These are phyloP conservation scores for Endotricha flammealis DNA, from an alignment of 2,888 invertebrate species.

Conservation along the genomic window DNA sequence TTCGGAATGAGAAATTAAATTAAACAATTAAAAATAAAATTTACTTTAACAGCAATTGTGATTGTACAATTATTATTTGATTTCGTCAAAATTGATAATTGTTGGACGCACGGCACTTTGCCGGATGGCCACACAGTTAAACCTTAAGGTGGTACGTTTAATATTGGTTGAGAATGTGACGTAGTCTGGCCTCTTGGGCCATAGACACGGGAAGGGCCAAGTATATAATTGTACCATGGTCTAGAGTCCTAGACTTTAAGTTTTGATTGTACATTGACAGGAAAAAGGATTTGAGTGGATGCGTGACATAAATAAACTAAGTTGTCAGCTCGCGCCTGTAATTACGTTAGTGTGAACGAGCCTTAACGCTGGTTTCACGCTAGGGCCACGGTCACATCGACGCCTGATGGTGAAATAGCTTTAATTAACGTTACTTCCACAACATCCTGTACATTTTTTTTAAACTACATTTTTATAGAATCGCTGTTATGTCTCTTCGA, in stretches of 20 bases:
- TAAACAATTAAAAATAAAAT: background rate
- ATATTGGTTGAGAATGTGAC: too few species aligned
- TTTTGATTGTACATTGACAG: too few species aligned
- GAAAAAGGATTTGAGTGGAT: too few species aligned
- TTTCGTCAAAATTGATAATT: background rate
- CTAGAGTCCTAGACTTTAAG: too few species aligned
- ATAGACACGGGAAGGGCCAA: too few species aligned
- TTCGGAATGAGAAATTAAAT: background rate
- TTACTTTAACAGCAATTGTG: background rate
- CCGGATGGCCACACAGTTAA: too few species aligned
- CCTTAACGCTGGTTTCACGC: background rate
- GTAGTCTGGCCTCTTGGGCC: too few species aligned
- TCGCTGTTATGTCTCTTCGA: too few species aligned
- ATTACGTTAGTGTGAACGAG: background rate
- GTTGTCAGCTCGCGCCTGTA: background rate
- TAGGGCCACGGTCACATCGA: background rate
- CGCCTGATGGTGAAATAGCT: background rate
- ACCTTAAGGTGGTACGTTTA: too few species aligned
- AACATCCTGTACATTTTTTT: background rate
- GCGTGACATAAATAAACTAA: too few species aligned
- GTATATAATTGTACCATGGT: too few species aligned
- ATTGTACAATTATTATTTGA: background rate
- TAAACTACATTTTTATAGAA: background rate
- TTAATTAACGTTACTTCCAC: background rate
- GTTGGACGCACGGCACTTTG: too few species aligned